Base-by-base conservation (phyloP, 2,888 invertebrate genomes). In the Philaethria dido region DNA sequence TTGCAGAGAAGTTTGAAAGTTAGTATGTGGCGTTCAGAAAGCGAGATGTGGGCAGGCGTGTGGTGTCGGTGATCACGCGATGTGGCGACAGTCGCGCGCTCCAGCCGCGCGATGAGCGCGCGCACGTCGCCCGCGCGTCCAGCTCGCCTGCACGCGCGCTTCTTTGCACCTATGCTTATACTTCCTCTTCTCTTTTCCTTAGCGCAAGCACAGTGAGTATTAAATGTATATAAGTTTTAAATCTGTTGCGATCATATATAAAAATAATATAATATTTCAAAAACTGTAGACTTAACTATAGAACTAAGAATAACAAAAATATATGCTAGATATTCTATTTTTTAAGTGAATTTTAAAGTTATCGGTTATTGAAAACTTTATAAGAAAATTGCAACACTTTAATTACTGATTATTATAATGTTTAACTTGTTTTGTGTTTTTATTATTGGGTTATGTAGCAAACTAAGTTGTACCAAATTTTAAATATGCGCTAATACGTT, bases 21-120 rank as follows among this genome's bases (percentile, higher is more conserved):
- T 33, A 52, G 33, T 54, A 64, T 59, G 71, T 66, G 66, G 55
- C 14, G 60, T 39, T 62, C 33, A 18, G 63, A 63, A 5, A n/a
- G 50, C 45, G 36, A 54, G 50, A 57, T 66, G 72, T 72, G 62
- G 75, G 71, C 61, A 63, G 72, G 66, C 70, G 57, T 44, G 69
- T 62, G 75, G 74, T 64, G 74, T 78, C 77, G 81, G 84, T 89
- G 87, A 86, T 81, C 81, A 84, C 82, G 87, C 86, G 80, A 88
- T 88, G 90, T 79, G 80, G 80, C 80, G 79, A 75, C 74, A 72
- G 79, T 72, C 73, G 79, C 82, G 84, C 80, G 85, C 78, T 74
- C 70, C 72, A 72, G 78, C 75, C 83, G 88, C 86, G 91, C 88
- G 83, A 91, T 92, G 92, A 89, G 82, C 88, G 88, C 84, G 88